Evolutionary conservation across 2,113 vertebrate species (phyloP).

Genomic region (Cyprinodon brontotheroides): DNA sequence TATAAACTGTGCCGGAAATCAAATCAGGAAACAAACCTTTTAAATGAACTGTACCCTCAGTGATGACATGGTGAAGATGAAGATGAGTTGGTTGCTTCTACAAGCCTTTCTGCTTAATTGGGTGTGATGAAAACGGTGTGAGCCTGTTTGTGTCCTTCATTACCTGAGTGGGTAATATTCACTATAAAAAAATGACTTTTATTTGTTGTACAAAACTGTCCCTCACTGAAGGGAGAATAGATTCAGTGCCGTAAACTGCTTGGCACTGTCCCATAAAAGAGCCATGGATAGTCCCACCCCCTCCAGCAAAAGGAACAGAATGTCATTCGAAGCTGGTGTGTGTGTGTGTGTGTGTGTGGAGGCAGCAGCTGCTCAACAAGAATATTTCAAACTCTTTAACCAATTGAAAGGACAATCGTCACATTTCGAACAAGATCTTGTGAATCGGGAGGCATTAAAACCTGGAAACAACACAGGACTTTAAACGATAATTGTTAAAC

Average conservation of each 20-base stretch:
- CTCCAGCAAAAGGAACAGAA: slow-evolving; percentile 58
- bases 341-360: slow-evolving; percentile 56
- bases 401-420: slow-evolving; percentile 43
- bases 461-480: slow-evolving; percentile 17
- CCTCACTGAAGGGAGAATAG: not conserved
- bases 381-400: slow-evolving; percentile 49
- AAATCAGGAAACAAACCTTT: not conserved
- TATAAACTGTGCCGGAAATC: not conserved
- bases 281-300: slow-evolving; percentile 46
- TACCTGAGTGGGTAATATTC: not conserved
- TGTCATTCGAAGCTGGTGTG: slow-evolving; percentile 67
- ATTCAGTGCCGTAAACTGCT: not conserved
- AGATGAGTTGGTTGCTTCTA: too few species aligned
- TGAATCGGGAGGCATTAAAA: slow-evolving; percentile 14
- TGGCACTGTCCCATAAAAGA: slow-evolving; percentile 16
- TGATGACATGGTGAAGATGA: not conserved
- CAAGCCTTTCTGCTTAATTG: too few species aligned
- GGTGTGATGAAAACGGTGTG: too few species aligned
- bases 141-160: not conserved
- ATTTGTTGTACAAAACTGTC: not conserved
- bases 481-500: slow-evolving; percentile 22
- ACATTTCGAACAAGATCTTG: slow-evolving; percentile 7
- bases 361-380: slow-evolving; percentile 63
- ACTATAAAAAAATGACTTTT: not conserved
- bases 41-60: not conserved